Conservation (phyloP, 2,797 vertebrate species). For the Melanotaenia pygmaea region DNA sequence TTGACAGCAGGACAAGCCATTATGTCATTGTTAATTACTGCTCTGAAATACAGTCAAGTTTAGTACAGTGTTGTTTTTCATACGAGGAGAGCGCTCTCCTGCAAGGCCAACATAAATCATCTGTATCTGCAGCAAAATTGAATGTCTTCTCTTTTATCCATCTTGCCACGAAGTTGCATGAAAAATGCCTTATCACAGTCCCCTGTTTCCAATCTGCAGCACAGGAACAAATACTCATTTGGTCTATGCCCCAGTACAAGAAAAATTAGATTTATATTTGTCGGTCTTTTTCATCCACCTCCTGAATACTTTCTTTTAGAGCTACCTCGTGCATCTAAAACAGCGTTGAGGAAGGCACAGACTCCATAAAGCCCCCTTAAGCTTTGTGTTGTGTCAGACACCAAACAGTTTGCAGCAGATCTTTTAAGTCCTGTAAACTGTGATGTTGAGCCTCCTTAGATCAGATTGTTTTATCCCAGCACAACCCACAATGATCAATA, state of each 20-base stretch:
- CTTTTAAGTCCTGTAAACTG: not conserved
- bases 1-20: not conserved
- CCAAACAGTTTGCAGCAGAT: not conserved
- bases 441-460: not conserved
- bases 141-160: not conserved
- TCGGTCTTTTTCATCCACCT: not conserved
- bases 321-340: not conserved
- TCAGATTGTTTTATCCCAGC: not conserved
- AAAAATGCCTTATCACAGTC: not conserved
- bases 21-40: not conserved
- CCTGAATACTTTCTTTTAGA: not conserved
- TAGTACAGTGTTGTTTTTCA: too few species aligned
- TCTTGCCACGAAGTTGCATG: not conserved
- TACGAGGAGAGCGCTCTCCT: not conserved
- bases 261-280: not conserved
- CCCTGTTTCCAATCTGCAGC: not conserved
- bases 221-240: too few species aligned
- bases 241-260: too few species aligned
- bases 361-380: not conserved
- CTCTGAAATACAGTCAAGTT: not conserved
- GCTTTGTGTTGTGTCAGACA: not conserved
- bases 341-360: not conserved
- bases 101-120: not conserved
- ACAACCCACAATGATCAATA: not conserved
- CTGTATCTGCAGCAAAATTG: not conserved